Conservation (phyloP, 2,888 invertebrate species). For the Eustalomyia histrio region DNA sequence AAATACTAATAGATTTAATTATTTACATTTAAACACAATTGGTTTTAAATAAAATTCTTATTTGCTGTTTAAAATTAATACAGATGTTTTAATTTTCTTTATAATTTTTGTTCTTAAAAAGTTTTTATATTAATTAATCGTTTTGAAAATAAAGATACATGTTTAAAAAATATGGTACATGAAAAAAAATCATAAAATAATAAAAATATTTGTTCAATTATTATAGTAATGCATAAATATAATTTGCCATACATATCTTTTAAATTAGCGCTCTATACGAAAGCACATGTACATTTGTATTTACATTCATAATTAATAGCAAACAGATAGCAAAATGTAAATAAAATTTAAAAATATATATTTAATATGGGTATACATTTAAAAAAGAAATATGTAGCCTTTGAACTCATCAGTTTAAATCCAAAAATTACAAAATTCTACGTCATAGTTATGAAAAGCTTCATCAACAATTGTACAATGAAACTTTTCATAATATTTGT, state of each 20-base stretch:
- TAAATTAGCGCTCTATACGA: not conserved
- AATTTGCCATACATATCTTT: conserved; percentile 29
- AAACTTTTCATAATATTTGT: no score
- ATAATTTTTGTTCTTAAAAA: not conserved
- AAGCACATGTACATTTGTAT: not conserved
- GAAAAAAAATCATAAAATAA: not conserved
- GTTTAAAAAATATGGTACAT: no score
- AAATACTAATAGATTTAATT: not conserved
- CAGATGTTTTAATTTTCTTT: not conserved
- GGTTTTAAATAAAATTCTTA: not conserved
- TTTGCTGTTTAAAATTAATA: not conserved
- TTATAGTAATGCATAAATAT: conserved; percentile 4
- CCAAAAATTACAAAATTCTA: no score
- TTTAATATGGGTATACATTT: conserved; percentile 5
- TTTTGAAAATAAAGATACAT: no score
- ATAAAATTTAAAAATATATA: conserved; percentile 22
- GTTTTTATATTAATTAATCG: no score
- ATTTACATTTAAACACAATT: not conserved
- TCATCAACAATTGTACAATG: no score
- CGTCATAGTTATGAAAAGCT: no score
- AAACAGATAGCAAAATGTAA: conserved; percentile 33
- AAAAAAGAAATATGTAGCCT: not conserved
- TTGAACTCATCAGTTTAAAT: no score
- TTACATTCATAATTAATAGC: conserved; percentile 44
- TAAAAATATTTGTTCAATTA: conserved; percentile 30